Base-by-base conservation (phyloP, 2,888 invertebrate genomes). In the Germaria angustata region DNA sequence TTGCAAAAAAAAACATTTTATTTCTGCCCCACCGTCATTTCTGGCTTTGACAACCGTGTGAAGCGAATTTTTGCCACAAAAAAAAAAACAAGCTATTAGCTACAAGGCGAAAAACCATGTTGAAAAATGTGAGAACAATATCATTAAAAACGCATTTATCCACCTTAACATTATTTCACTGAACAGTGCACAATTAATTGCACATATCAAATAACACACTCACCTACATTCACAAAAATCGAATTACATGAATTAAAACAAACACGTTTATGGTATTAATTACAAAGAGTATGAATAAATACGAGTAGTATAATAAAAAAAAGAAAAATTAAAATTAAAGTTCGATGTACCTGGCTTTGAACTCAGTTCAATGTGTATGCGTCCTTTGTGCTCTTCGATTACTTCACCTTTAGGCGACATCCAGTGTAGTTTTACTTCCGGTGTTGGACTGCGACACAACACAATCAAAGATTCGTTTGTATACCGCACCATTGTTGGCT, bases 391-490 rank as follows among this genome's bases (percentile, higher is more conserved):
- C 53, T 90, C 90, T 82, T 87, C 88, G 71, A 91, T 88, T 81
- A 89, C 87, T 84, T 89, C 90, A 65, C 90, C 90, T 82, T 89
- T 89, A 39, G 91, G 91, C 81, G 90, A 90, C 84, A 89, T 87
- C 92, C 92, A 91, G 66, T 89, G 88, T 78, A 91, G 86, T 82
- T 89, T 88, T 51, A 86, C 87, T 66, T 88, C 88, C 69, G 87
- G 80, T 66, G 87, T 84, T 65, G 89, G 85, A 36, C 88, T 89
- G 75, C 87, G 88, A 81, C 92, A 92, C 59, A 89, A 87, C 13
- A 92, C 91, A 81, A 92, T 91, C 85, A 92, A 90, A 24, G 92
- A 91, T 80, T 91, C 91, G 85, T 92, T 92, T 82, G 91, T 91
- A 81, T 90, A 92, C 51, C 90, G 91, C 36, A 92, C 91, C 55